A percentile compares a stretch with the other conserved stretches of the same genome.
phyloP scores from a whole-genome alignment of 1,140 invertebrate species.

The Hyphantria cunea region DNA sequence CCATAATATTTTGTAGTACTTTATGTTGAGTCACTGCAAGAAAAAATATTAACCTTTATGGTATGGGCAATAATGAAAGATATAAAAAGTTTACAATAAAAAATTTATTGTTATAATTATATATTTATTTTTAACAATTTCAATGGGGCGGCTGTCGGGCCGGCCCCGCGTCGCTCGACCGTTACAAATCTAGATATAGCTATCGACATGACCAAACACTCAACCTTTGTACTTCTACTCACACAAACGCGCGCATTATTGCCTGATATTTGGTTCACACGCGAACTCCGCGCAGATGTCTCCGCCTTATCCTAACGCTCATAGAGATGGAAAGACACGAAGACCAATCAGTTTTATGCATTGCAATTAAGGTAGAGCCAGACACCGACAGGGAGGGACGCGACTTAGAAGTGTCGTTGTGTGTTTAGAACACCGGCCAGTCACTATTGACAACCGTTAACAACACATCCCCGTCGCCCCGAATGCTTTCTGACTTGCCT shows the following conservation, averaged over 20 bases:
- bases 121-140: constrained; percentile 74
- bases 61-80: constrained; percentile 40
- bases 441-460: too few relatives aligned
- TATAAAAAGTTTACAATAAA: constrained; percentile 64
- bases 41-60: too few relatives aligned
- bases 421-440: too few relatives aligned
- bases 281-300: constrained; percentile 39
- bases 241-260: constrained; percentile 45
- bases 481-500: too few relatives aligned
- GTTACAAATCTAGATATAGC: constrained; percentile 25
- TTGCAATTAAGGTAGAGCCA: neutral
- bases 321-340: neutral
- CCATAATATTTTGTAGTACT: too few relatives aligned
- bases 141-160: constrained; percentile 41
- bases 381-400: too few relatives aligned
- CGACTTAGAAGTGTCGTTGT: too few relatives aligned
- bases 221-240: constrained; percentile 63
- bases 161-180: constrained; percentile 36
- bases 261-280: constrained; percentile 49
- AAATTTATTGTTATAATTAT: constrained; percentile 79
- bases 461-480: too few relatives aligned
- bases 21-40: too few relatives aligned
- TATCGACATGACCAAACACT: constrained; percentile 24
- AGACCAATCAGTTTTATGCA: neutral
- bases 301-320: neutral